Base-by-base conservation (phyloP, 1,140 invertebrate genomes). In the Leptopilina clavipes region DNA sequence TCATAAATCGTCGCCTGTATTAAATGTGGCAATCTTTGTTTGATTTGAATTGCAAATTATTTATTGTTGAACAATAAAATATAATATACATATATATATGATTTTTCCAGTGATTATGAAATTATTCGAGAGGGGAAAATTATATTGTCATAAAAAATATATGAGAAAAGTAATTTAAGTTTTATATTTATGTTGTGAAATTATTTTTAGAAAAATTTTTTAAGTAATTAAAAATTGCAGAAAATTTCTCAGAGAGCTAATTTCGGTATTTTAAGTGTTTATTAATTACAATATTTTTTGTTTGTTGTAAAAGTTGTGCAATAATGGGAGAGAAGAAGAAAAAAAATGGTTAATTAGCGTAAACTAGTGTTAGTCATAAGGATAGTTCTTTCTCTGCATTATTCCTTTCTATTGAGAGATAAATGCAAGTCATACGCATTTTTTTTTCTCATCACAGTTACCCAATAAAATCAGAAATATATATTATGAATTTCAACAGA, bases 291-390 rank as follows among this genome's bases (percentile, higher is more conserved):
- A 40, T 40, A 40, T 40, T 40, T 40, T 40, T 40, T 40, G 2
- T 14, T 48, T 48, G 44, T 48, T 48, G 44, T 14, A 48, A 48
- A 48, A 48, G 14, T 48, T 48, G 44, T 48, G 37, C 8, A 40
- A 40, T 40, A 40, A 5, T 31, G 25, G 37, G n/a, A n/a, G n/a
- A 40, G 37, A 40, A 6, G 1, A 6, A 40, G 25, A 40, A 59
- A 59, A 25, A 59, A 65, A 59, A 65, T 31, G 12, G 25, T 65
- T 22, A 65, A 52, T 52, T n/a, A n/a, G 14, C n/a, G 48, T 17
- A n/a, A 52, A 52, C 14, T 17, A 17, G n/a, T 59, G 22, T 59
- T 25, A 37, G 59, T 31, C 25, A 31, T n/a, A 31, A 65, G 59
- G 14, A 31, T 31, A 37, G 59, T 31, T 65, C 22, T 31, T 22